Percentiles rank a stretch among this genome's conserved stretches.
Evolutionary conservation across 1,140 invertebrate species (phyloP).

Genomic region (Thaumatotibia leucotreta): DNA sequence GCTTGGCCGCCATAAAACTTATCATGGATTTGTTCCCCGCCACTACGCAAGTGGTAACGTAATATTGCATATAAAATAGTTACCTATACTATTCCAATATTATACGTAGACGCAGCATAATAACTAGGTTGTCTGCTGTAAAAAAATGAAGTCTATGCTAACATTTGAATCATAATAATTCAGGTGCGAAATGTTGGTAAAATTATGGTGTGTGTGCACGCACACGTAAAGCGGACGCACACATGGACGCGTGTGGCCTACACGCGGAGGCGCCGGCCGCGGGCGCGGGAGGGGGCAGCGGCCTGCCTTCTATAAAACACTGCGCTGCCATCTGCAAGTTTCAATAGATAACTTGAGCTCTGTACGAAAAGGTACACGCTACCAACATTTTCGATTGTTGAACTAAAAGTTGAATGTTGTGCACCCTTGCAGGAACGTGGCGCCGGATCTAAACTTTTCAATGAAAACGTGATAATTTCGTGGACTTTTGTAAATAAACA

Average conservation of each 20-base stretch:
- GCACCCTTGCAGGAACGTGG: slow-evolving; percentile 44
- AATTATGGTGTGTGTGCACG: slow-evolving; percentile 35
- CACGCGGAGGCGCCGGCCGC: slow-evolving; percentile 15
- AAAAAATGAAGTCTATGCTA: slow-evolving; percentile 31
- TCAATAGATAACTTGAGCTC: slow-evolving; percentile 71
- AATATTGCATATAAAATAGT: no score
- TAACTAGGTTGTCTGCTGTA: neutral
- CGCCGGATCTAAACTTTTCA: slow-evolving; percentile 51
- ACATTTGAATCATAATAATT: slow-evolving; percentile 35
- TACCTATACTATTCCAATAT: neutral
- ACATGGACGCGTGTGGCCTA: neutral
- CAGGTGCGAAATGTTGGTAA: slow-evolving; percentile 31
- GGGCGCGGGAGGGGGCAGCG: slow-evolving; percentile 27
- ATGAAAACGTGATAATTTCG: slow-evolving; percentile 34
- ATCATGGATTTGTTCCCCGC: neutral
- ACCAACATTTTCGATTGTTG: slow-evolving; percentile 59
- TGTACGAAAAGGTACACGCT: slow-evolving; percentile 58
- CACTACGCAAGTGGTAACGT: neutral
- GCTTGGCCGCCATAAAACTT: neutral
- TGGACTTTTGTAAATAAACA: slow-evolving; percentile 26
- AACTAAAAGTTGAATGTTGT: slow-evolving; percentile 60
- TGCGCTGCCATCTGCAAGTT: slow-evolving; percentile 73
- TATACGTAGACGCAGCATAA: neutral
- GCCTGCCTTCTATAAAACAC: slow-evolving; percentile 65
- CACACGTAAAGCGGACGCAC: slow-evolving; percentile 27